phyloP scores from a whole-genome alignment of 2,888 invertebrate species.

The Heliconius ismenius region DNA sequence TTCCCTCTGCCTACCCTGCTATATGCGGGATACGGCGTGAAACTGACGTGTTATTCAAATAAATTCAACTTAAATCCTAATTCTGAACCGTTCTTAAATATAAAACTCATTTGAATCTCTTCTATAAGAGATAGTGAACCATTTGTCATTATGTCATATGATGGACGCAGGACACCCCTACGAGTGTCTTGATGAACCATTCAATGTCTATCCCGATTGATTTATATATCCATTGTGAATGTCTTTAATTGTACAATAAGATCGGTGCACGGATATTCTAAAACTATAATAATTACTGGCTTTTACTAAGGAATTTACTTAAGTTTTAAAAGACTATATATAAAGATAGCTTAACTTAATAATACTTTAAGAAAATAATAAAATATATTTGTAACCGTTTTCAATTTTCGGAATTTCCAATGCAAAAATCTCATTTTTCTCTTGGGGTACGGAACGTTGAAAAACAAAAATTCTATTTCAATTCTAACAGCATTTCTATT shows the following conservation, averaged over 20 bases:
- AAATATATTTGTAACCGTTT: not conserved
- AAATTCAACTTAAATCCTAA: not conserved
- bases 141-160: conserved; percentile 35
- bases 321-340: conserved; percentile 17
- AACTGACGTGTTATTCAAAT: too few species aligned
- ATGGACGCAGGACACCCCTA: conserved; percentile 27
- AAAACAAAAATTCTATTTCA: not conserved
- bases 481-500: not conserved
- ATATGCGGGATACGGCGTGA: too few species aligned
- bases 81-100: not conserved
- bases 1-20: too few species aligned
- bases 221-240: conserved; percentile 68
- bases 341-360: not conserved
- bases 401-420: not conserved
- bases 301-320: conserved; percentile 35
- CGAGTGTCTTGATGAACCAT: conserved; percentile 27
- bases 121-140: conserved; percentile 6
- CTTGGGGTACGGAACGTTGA: too few species aligned
- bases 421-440: not conserved
- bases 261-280: conserved; percentile 47
- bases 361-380: not conserved
- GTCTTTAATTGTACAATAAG: conserved; percentile 65
- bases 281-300: conserved; percentile 1
- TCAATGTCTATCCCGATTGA: conserved; percentile 64
- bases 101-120: not conserved